Base-by-base conservation (phyloP, 1,140 invertebrate species). In the Amphibalanus amphitrite region DNA sequence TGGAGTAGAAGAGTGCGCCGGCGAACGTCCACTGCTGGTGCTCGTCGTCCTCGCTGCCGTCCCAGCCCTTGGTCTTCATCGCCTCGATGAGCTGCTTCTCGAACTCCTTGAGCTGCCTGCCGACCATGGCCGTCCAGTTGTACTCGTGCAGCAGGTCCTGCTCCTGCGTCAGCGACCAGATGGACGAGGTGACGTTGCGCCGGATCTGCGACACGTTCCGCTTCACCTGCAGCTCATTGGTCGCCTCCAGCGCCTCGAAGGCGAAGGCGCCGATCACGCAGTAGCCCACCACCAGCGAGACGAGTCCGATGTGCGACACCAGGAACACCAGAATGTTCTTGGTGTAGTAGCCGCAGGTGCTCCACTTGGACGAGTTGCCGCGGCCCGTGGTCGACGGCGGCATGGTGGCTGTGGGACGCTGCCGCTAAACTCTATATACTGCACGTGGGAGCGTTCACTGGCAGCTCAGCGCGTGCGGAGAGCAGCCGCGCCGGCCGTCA, bases 1-100 rank as follows among this genome's bases (percentile, higher is more conserved):
- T 92, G 72, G 92, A 96, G 81, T 98, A 98, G 80, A 97, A 95
- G 4, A 97, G 85, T 0, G 93, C 90, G 1, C 93, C 94, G 23
- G 89, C 86, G 77, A 93, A 91, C 1, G 90, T 93, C 92, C 92
- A 95, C 78, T 93, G 91, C 70, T 88, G 86, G 74, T 85, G 85
- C 17, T 85, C 82, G 13, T 82, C 82, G 74, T 88, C 87, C 80
- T 95, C 92, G 75, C 86, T 87, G 67, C 94, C 93, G 79, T 96
- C 92, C 89, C 93, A 97, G 6, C 94, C 94, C 67, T 91, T 86
- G 69, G 90, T 88, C 76, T 90, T 92, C 83, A 95, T 93, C 75
- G 90, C 89, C 73, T 85, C 84, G 70, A 95, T 81, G 69, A 95
- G 85, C 59, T 88, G 85, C 71, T 85, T 86, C 80, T 96, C 92